Evolutionary conservation across 2,888 invertebrate genomes (phyloP), one percentile per base, ranked within the genome.

Genomic region (Myathropa florea): DNA sequence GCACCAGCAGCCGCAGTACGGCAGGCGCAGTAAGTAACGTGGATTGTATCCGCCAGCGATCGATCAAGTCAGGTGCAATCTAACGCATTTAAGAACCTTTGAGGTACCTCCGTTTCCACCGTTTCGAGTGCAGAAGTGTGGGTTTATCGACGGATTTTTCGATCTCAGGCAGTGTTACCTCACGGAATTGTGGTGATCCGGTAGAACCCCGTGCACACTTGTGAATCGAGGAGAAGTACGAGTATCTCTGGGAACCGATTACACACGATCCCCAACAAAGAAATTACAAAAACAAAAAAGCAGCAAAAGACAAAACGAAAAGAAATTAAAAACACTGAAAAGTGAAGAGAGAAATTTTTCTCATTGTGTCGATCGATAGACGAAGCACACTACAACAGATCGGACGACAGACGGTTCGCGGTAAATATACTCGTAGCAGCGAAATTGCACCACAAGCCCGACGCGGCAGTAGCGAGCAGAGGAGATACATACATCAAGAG

Each of bases 271-370:
- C 63, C 63, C 64, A 18, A 72, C 28, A 79, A 68, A 61, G 24
- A 83, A 81, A 46, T 46, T 46, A n/a, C 46, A 46, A 72, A 71
- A 24, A 68, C 71, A 72, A 81, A 75, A 88, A 57, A n/a, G n/a
- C n/a, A n/a, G 78, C 57, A 57, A 70, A 75, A 68, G 71, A 75
- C 88, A 73, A 76, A 65, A 80, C 55, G 65, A 68, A 79, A 76
- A 80, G 73, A 68, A 81, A 84, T 71, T 65, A 36, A 68, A 72
- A 86, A 65, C 55, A 14, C 59, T 78, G 83, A 88, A 82, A 81
- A 83, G 82, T 88, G 88, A 18, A 57, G 90, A 55, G 90, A 91
- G 91, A 91, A 91, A 91, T 91, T 91, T 90, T 89, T 89, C 91
- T 90, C 89, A 90, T 90, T 85, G 81, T 73, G 68, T 55, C 71